Evolutionary conservation across 2,797 vertebrate genomes (phyloP), one percentile per base, ranked within the genome.

Genomic region (Alca torda): DNA sequence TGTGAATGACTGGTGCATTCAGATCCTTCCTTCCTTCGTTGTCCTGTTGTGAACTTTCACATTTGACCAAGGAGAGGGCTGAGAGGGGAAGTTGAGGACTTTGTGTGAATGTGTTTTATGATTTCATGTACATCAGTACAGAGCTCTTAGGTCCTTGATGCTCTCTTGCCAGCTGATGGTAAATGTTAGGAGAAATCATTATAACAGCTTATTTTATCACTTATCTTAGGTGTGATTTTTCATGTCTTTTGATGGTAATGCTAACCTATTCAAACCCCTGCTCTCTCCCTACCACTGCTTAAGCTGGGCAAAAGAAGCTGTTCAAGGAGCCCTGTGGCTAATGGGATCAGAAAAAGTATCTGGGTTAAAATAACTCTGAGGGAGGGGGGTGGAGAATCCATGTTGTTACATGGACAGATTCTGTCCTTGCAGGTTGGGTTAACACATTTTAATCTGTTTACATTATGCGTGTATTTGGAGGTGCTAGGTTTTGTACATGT

Each of bases 271-370:
- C 19, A 45, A 9, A 35, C 19, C 21, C 5, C 16, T 41, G 13
- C 13, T 81, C 3, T 26, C 35, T 87, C 24, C 37, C 37, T 95
- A 15, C 43, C 15, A 9, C 30, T 70, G 30, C 21, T 35, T 84
- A 59, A 81, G 2, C 46, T 69, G 89, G 54, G 37, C 41, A 76
- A 13, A 48, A 74, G 56, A 43, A 76, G 31, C n/a, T 72, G 50
- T 64, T 81, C 17, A 53, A 35, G 76, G 61, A 90, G 43, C 61
- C 43, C 1, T 9, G 39, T 79, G 46, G 50, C 54, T 95, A 79
- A 93, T 76, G 56, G 60, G 74, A 89, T 95, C 67, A 89, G 78
- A 79, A 90, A 93, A 92, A 61, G 60, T 30, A 46, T 30, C 45
- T 92, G 57, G n/a, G 60, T 92, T 93, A 70, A 93, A 93, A 48